Evolutionary conservation across 2,113 vertebrate species (phyloP).

Genomic region (Varanus salvator): DNA sequence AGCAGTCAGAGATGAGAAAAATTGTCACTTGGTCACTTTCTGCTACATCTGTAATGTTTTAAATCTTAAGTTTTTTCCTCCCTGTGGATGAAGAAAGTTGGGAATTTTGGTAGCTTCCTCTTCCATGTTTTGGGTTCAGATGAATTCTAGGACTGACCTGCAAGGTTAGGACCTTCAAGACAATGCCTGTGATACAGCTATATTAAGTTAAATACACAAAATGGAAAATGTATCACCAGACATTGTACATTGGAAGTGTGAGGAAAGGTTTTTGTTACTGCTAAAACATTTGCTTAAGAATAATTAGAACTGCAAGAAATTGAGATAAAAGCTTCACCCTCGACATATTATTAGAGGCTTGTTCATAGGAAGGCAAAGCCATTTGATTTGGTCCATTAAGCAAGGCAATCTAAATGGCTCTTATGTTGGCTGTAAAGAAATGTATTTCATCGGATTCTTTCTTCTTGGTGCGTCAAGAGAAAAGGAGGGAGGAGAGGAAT

Average conservation of each 20-base stretch:
- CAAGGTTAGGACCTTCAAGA: conserved; percentile 6
- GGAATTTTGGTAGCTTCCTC: too few relatives aligned
- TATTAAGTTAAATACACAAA: neutral
- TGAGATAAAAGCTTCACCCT: conserved; percentile 25
- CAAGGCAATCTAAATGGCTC: conserved; percentile 46
- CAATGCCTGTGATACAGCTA: neutral
- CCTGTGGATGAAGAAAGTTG: too few relatives aligned
- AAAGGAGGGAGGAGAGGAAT: conserved; percentile 25
- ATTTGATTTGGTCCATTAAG: conserved; percentile 54
- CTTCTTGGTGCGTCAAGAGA: conserved; percentile 16
- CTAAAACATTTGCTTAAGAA: conserved; percentile 33
- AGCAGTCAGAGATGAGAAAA: too few relatives aligned
- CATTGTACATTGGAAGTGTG: neutral
- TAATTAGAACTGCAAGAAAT: conserved; percentile 22
- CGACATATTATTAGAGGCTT: conserved; percentile 41
- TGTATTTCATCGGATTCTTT: conserved; percentile 29
- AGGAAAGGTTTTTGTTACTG: conserved; percentile 11
- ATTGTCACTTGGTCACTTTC: too few relatives aligned
- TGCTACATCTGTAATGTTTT: too few relatives aligned
- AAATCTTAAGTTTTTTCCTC: too few relatives aligned
- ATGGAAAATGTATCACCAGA: conserved; percentile 8
- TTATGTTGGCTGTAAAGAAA: conserved; percentile 30
- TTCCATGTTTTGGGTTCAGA: neutral
- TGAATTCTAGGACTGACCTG: neutral
- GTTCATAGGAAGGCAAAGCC: conserved; percentile 38